A percentile compares a stretch with the other conserved stretches of the same genome.
These are phyloP conservation scores for Cherax destructor DNA, from an alignment of 1,140 invertebrate genomes.

Conservation along the genomic window DNA sequence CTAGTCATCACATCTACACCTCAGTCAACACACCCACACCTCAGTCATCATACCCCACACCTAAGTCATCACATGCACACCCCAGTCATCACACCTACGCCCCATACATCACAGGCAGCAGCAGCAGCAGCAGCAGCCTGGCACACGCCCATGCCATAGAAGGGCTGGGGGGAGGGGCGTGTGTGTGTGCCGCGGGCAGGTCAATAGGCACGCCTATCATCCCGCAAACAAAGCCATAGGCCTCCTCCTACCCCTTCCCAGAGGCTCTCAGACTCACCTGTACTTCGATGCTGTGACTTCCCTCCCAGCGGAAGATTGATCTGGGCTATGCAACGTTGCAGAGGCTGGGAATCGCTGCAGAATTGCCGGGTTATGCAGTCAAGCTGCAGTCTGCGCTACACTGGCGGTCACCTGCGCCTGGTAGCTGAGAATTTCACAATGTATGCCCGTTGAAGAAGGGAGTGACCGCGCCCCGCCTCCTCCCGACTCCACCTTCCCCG, in stretches of 20 bases:
- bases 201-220: too few species aligned
- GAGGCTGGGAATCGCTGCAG: conserved; percentile 15
- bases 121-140: neutral
- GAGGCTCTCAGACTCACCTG: neutral
- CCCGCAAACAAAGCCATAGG: neutral
- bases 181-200: neutral
- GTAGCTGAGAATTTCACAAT: conserved; percentile 67
- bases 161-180: conserved; percentile 8
- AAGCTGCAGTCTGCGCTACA: conserved; percentile 11
- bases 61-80: too few species aligned
- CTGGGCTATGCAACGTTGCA: neutral
- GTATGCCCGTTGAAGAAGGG: conserved; percentile 62
- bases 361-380: conserved; percentile 30
- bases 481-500: conserved; percentile 39
- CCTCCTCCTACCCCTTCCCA: neutral
- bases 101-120: neutral
- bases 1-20: too few species aligned
- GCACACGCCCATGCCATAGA: neutral
- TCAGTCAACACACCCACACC: too few species aligned
- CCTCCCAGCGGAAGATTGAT: neutral
- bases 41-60: too few species aligned
- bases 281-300: neutral
- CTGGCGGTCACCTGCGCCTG: conserved; percentile 44
- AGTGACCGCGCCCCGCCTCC: conserved; percentile 50
- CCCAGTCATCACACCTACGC: neutral